Percentiles rank a stretch among this genome's conserved stretches.
Conservation (phyloP, 1,140 invertebrate genomes). For the Hesperophylax magnus region DNA sequence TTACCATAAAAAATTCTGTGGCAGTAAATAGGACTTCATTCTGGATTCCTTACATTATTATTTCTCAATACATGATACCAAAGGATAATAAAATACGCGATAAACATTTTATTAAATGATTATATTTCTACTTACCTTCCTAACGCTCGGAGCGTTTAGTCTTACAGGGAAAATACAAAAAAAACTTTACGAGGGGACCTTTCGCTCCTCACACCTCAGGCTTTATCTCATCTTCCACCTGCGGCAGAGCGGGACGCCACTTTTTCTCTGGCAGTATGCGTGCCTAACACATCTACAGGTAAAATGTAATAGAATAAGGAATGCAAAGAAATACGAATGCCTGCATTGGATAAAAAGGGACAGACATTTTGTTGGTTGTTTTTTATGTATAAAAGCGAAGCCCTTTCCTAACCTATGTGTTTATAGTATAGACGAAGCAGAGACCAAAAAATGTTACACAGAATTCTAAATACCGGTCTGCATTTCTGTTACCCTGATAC, state of each 20-base stretch:
- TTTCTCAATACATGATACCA: too few relatives aligned
- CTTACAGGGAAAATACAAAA: slow-evolving; percentile 6
- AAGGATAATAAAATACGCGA: neutral
- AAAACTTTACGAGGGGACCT: slow-evolving; percentile 27
- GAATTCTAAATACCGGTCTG: neutral
- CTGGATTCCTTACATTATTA: too few relatives aligned
- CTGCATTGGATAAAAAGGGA: slow-evolving; percentile 13
- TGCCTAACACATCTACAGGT: neutral
- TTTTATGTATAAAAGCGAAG: neutral
- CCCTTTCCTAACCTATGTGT: slow-evolving; percentile 7
- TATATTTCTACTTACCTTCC: neutral
- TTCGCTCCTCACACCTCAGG: neutral
- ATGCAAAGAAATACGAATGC: slow-evolving; percentile 16
- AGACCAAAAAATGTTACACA: neutral
- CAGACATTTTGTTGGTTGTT: neutral
- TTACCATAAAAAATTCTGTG: too few relatives aligned
- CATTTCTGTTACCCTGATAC: slow-evolving; percentile 31
- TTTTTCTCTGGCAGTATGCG: neutral
- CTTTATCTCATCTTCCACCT: neutral
- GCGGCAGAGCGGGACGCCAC: neutral
- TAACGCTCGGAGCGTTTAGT: slow-evolving; percentile 5
- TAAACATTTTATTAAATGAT: slow-evolving; percentile 10
- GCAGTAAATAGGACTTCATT: too few relatives aligned
- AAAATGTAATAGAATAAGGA: slow-evolving; percentile 8
- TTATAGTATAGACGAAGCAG: neutral